phyloP scores from a whole-genome alignment of 2,888 invertebrate species.

The Chironomus tentans region DNA sequence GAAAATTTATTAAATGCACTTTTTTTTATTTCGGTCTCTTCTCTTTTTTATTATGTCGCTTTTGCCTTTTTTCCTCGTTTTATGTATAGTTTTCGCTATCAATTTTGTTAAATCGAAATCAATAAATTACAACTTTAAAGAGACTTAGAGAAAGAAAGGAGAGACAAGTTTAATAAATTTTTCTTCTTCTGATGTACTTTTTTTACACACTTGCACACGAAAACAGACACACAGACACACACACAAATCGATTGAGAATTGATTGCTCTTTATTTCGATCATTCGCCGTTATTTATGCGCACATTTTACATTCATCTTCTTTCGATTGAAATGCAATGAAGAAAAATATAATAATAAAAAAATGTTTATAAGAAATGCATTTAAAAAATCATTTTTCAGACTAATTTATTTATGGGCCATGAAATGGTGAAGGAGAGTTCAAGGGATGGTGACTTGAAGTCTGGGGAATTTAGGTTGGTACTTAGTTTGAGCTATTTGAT shows the following conservation, averaged over 20 bases:
- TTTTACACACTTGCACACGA: neutral
- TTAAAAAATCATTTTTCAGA: slow-evolving; percentile 18
- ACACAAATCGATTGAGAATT: slow-evolving; percentile 4
- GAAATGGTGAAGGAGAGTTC: neutral
- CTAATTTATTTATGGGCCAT: slow-evolving; percentile 19
- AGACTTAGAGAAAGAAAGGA: slow-evolving; percentile 13
- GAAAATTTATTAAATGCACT: slow-evolving; percentile 26
- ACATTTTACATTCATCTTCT: slow-evolving; percentile 11
- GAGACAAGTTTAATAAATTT: slow-evolving; percentile 26
- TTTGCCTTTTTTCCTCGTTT: neutral
- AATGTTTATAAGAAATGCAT: slow-evolving; percentile 1
- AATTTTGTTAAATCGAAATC: slow-evolving; percentile 26
- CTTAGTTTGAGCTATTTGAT: no score
- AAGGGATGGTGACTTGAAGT: neutral
- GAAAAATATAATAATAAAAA: no score
- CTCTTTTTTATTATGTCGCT: slow-evolving; percentile 11
- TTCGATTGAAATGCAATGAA: neutral
- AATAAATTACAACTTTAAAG: slow-evolving; percentile 27
- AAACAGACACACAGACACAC: neutral
- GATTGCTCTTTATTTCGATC: neutral
- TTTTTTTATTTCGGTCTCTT: slow-evolving; percentile 22
- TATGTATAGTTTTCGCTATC: slow-evolving; percentile 19
- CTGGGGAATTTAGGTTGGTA: neutral
- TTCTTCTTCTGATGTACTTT: neutral
- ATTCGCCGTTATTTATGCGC: slow-evolving; percentile 25